These are phyloP conservation scores for Caenorhabditis virilis DNA, from an alignment of 2,888 invertebrate genomes.

Conservation along the genomic window DNA sequence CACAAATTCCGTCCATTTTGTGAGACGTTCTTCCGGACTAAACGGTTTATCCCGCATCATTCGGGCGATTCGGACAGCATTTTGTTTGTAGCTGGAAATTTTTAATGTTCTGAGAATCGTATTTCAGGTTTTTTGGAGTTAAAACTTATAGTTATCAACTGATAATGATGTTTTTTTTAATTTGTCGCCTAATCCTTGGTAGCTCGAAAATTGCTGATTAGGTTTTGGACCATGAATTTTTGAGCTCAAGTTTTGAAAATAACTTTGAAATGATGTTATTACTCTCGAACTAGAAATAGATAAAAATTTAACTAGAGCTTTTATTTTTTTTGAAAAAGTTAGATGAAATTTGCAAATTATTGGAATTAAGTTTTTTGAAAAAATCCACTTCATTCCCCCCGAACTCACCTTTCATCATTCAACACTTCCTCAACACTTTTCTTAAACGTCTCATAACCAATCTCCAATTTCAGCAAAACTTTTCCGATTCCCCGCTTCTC, in stretches of 20 bases:
- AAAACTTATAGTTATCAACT: too few relatives aligned
- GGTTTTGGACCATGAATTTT: too few relatives aligned
- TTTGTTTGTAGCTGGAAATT: slow-evolving; percentile 40
- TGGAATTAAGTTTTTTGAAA: slow-evolving; percentile 4
- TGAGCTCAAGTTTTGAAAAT: too few relatives aligned
- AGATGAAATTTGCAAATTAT: too few relatives aligned
- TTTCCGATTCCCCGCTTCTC: slow-evolving; percentile 60
- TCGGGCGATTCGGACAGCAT: slow-evolving; percentile 33
- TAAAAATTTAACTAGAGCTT: too few relatives aligned
- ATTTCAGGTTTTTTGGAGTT: not conserved
- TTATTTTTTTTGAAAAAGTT: too few relatives aligned
- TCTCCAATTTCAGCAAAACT: slow-evolving; percentile 45
- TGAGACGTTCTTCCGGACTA: slow-evolving; percentile 44
- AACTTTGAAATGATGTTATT: too few relatives aligned
- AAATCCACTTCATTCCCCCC: not conserved
- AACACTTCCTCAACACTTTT: slow-evolving; percentile 36
- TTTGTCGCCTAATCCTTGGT: too few relatives aligned
- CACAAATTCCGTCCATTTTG: slow-evolving; percentile 54
- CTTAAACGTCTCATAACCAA: slow-evolving; percentile 38
- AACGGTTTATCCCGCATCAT: slow-evolving; percentile 52
- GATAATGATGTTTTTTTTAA: too few relatives aligned
- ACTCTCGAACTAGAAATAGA: slow-evolving; percentile 1
- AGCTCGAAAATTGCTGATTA: too few relatives aligned
- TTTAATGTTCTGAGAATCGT: not conserved
- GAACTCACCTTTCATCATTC: slow-evolving; percentile 25